Evolutionary conservation across 92 coral and sea anemone genomes (phyloP), one percentile per base, ranked within the genome.

Genomic region (Parazoanthus darwini): DNA sequence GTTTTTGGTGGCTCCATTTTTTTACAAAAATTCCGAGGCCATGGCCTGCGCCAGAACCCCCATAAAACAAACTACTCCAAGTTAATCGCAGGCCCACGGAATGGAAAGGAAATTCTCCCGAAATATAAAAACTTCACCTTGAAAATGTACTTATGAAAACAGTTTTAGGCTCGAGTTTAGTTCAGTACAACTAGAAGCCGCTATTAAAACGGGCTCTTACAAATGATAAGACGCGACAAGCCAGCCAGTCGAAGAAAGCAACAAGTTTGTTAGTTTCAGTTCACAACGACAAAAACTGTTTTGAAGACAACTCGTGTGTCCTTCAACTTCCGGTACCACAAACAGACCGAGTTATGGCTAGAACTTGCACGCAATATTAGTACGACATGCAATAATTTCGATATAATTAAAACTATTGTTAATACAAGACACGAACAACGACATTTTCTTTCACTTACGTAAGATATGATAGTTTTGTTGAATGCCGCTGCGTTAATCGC

Each of bases 401-500:
- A 50, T 79, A 79, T 2, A 79, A 35, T 48, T 4, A 11, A 25
- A 46, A 50, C 43, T 50, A 26, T 2, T 1, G 10, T 79, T 43
- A 38, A 25, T 25, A 79, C 35, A 26, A 25, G 22, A 63, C 25
- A 63, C 46, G 36, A 20, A 56, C 56, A 16, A 39, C 42, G 42
- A 39, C 42, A 39, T 22, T 26, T 5, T 80, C 36, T 80, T 8
- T 4, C 81, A 91, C 94, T 91, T 92, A 94, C 96, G 86, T 88
- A 94, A 20, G 96, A 94, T 54, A 94, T 92, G 88, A 94, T 91
- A 26, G 94, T 89, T 51, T 92, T 92, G 92, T 94, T 90, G 78
- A 92, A 92, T 2, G 96, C 96, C 9, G 93, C 94, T 3, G 96
- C 96, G 75, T 90, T 92, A 56, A 90, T 89, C 50, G 93, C 93